Evolutionary conservation across 2,113 vertebrate species (phyloP).

Genomic region (Anolis sagrei): DNA sequence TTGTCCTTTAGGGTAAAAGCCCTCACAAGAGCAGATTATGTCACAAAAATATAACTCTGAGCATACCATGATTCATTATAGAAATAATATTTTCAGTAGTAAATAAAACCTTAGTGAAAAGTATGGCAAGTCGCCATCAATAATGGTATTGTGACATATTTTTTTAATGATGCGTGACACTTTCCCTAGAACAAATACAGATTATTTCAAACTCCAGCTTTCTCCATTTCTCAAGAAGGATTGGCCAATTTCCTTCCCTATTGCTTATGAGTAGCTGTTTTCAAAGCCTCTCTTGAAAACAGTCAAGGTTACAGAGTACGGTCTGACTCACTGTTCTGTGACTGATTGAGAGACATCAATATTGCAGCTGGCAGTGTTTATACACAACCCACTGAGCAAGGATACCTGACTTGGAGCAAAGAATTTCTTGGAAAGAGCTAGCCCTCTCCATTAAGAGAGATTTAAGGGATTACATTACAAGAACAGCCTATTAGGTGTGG

Average conservation of each 20-base stretch:
- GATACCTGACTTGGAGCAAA: not conserved
- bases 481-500: not conserved
- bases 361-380: not conserved
- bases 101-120: not conserved
- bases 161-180: not conserved
- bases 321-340: not conserved
- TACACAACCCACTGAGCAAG: not conserved
- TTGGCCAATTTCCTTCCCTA: not conserved
- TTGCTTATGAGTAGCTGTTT: not conserved
- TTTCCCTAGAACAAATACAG: not conserved
- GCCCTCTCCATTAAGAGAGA: not conserved
- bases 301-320: not conserved
- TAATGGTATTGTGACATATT: not conserved
- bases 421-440: not conserved
- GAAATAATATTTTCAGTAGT: not conserved
- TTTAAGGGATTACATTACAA: not conserved
- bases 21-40: not conserved
- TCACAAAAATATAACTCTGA: not conserved
- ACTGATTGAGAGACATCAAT: not conserved
- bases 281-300: constrained; percentile 5
- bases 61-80: not conserved
- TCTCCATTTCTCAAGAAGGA: not conserved
- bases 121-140: not conserved
- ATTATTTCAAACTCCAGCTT: not conserved
- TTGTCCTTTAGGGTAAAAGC: not conserved